Evolutionary conservation across 2,888 invertebrate species (phyloP).

Genomic region (Cosmopolites sordidus): DNA sequence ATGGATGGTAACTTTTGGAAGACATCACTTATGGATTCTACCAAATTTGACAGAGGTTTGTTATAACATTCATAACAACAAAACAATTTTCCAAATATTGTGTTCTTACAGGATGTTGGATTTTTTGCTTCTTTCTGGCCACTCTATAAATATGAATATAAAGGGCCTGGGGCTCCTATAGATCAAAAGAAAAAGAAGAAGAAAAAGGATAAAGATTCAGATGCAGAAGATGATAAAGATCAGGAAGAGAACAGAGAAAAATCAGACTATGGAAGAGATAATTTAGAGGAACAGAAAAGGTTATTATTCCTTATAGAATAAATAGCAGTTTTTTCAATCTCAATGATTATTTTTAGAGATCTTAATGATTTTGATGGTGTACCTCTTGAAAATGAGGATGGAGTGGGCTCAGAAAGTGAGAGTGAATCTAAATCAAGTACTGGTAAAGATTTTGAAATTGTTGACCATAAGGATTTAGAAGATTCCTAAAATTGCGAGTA

Average conservation of each 20-base stretch:
- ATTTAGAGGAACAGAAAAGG: slow-evolving; percentile 5
- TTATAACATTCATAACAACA: background rate
- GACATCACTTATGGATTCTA: slow-evolving; percentile 94
- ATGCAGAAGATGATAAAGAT: slow-evolving; percentile 55
- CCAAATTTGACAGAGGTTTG: slow-evolving; percentile 89
- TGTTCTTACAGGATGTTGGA: slow-evolving; percentile 70
- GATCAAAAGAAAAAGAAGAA: slow-evolving; percentile 63
- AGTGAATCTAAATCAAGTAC: slow-evolving; percentile 76
- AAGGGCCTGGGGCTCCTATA: slow-evolving; percentile 5
- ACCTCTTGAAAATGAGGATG: slow-evolving; percentile 25
- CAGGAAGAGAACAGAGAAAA: slow-evolving; percentile 28
- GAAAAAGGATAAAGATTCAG: slow-evolving; percentile 75
- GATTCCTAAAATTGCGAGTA: slow-evolving; percentile 14
- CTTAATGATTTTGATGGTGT: slow-evolving; percentile 10
- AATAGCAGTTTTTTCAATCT: too few relatives aligned
- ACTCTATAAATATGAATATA: slow-evolving; percentile 46
- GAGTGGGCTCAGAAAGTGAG: slow-evolving; percentile 78
- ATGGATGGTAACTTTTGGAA: slow-evolving; percentile 82
- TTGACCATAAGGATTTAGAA: slow-evolving; percentile 61
- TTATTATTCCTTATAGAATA: too few relatives aligned
- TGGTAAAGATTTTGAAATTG: slow-evolving; percentile 84
- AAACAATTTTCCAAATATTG: too few relatives aligned
- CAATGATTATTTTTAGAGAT: background rate
- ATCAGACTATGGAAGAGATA: slow-evolving; percentile 30
- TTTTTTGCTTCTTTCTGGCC: slow-evolving; percentile 99